Base-by-base conservation (phyloP, 2,797 vertebrate genomes). In the Amniataba percoides region DNA sequence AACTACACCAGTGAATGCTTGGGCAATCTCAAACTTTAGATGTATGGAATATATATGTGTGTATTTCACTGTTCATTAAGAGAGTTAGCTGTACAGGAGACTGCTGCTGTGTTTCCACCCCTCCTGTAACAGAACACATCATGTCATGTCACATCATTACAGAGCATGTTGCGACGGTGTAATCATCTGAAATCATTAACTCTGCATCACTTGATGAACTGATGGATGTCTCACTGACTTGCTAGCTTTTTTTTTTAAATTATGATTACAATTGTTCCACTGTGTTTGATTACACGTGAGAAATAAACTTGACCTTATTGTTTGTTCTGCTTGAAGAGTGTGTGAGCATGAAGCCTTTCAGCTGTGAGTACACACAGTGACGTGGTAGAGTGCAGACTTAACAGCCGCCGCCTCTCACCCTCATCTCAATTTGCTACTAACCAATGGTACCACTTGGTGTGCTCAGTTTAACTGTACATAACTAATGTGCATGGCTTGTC, bases 281-380 rank as follows among this genome's bases (percentile, higher is more conserved):
- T 7, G 6, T 36, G 34, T 36, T 7, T 36, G 34, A 36, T 36
- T 36, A 36, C 8, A 36, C 8, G 34, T 36, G 34, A 36, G 7
- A 36, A 36, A 36, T 36, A 36, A 36, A 36, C 34, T 36, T 7
- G 34, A 36, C 6, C 49, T 75, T 81, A 14, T 87, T 86, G 74
- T 77, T 87, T 83, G 74, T 93, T 93, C 74, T 88, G 65, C 85
- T 80, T 90, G 56, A 93, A 93, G 93, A 90, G 49, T 74, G 52
- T 78, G 42, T 82, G 90, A 82, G 63, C 49, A 80, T 59, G 84
- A 82, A 71, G 83, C 63, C 57, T 39, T 65, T 34, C 68, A 39
- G 43, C 86, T 59, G 94, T 95, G 88, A 94, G 94, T 94, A 94
- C 77, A 70, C 13, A 51, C 5, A 64, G n/a, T 82, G 81, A 78